Evolutionary conservation across 2,888 invertebrate species (phyloP), one percentile per base, ranked within the genome.

Genomic region (Pammene fasciana): DNA sequence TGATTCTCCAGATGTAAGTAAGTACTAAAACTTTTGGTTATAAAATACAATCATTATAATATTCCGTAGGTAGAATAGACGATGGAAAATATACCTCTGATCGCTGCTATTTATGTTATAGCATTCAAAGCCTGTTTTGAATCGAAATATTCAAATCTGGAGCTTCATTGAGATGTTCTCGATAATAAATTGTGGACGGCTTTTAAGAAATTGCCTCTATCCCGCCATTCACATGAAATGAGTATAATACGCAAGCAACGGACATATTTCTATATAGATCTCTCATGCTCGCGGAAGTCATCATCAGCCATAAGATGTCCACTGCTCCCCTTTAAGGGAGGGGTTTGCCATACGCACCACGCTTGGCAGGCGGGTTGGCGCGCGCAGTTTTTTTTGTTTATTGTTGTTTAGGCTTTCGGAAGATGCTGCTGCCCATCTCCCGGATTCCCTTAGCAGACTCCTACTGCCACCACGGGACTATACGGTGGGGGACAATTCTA

Each of bases 201-300:
- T 75, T 75, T 74, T 74, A 74, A 73, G 74, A 65, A 74, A 75
- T 75, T 73, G 75, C 73, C 71, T 75, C 72, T 71, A 73, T 72
- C 70, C 71, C 18, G 54, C 61, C 55, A 67, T 71, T 57, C 73
- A 72, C 46, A 60, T 65, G 60, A 60, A 70, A 70, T 72, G 72
- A 73, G 70, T 59, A 72, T 67, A 72, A 73, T 72, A 74, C 71
- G 26, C 43, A 43, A 26, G 46, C 34, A 34, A 34, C 52, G 52
- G 54, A 54, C 7, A 34, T 54, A 34, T 34, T 1, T 52, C 6
- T 8, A 54, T 34, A 34, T 54, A 54, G 54, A 34, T 34, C 0
- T 6, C 34, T 34, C 34, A 54, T 54, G 26, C 6, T 11, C 9
- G 10, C 43, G 13, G 10, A 38, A 11, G 11, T 11, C 2, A 43